A percentile compares a stretch with the other conserved stretches of the same genome.
These are phyloP conservation scores for Danio kyathit DNA, from an alignment of 2,797 vertebrate species.

Conservation along the genomic window DNA sequence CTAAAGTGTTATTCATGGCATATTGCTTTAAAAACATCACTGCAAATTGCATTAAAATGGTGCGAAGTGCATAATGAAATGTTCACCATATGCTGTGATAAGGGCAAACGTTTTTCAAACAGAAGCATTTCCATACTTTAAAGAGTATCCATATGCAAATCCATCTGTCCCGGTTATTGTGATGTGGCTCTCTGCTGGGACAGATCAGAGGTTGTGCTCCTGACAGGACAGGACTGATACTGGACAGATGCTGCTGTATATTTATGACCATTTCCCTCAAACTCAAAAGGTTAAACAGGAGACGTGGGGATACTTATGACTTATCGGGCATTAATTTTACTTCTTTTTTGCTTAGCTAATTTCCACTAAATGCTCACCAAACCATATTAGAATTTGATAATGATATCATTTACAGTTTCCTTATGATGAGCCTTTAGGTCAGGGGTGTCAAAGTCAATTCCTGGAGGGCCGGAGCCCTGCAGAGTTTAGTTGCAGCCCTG, in stretches of 20 bases:
- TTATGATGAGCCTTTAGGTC: neutral
- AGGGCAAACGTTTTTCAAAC: conserved; percentile 36
- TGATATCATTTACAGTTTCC: neutral
- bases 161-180: conserved; percentile 61
- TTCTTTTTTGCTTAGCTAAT: neutral
- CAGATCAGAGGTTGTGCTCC: conserved; percentile 49
- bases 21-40: neutral
- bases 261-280: conserved; percentile 59
- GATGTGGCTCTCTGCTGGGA: conserved; percentile 52
- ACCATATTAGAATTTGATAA: no score
- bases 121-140: conserved; percentile 40
- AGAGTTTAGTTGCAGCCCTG: no score
- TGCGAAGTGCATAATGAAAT: conserved; percentile 1
- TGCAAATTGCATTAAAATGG: neutral
- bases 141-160: conserved; percentile 63
- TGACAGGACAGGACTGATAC: conserved; percentile 46
- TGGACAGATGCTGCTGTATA: conserved; percentile 68
- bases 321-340: conserved; percentile 5
- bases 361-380: neutral
- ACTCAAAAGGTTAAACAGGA: conserved; percentile 37
- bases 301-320: conserved; percentile 13
- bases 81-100: conserved; percentile 44
- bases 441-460: no score
- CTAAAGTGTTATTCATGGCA: conserved; percentile 11
- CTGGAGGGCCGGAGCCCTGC: no score